Evolutionary conservation across 2,888 invertebrate species (phyloP), one percentile per base, ranked within the genome.

Genomic region (Onthophagus sagittarius): DNA sequence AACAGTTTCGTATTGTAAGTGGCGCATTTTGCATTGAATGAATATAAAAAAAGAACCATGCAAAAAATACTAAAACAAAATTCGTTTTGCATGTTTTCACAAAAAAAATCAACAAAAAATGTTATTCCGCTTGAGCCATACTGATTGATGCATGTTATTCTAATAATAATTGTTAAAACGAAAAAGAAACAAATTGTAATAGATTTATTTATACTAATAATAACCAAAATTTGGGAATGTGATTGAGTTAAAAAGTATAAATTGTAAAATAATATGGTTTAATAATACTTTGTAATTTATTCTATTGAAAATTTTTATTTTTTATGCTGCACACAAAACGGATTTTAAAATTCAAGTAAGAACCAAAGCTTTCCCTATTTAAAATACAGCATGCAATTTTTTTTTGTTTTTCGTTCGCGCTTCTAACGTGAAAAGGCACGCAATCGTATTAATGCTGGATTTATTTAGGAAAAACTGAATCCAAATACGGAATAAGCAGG

Each of bases 401-500:
- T 23, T 23, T 23, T 23, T 23, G 11, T 53, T 53, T 33, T 53
- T 53, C 39, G 39, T 53, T 53, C 39, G 7, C 39, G 39, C 39
- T 53, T 53, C 11, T 53, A 53, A 53, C 11, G 23, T 53, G 39
- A 53, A 53, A 70, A 53, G 39, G 11, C 9, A 53, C 11, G 39
- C 7, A 53, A 53, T 53, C 15, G 70, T 74, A 76, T 77, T 79
- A 78, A 79, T 79, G 15, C n/a, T n/a, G 32, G 32, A 15, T 67
- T n/a, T 67, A 67, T 67, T 67, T 67, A 84, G 84, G 84, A 73
- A 83, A 74, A 75, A 72, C 71, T 73, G 82, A 82, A 74, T 76
- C 72, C 73, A 81, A 80, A 79, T 78, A 74, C 75, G 76, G 75
- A 78, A 67, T 31, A 23, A 23, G 13, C 72, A 72, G 72, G 71